Evolutionary conservation across 2,797 vertebrate genomes (phyloP).

Genomic region (Myotis vivesi): DNA sequence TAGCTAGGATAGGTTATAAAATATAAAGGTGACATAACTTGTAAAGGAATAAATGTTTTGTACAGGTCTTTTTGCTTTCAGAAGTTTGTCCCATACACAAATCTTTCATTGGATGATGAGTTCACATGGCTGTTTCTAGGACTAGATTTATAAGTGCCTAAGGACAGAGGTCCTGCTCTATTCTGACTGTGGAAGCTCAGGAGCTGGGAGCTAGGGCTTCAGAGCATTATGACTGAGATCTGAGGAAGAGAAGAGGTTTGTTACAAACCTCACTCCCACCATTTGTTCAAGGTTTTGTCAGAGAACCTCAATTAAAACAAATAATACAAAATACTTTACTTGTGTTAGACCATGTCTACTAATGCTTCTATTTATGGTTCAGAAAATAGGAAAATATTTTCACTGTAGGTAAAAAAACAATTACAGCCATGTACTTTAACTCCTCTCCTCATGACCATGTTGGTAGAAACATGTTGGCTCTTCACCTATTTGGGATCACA

Average conservation of each 20-base stretch:
- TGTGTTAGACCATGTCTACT: not conserved
- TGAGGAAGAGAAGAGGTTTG: not conserved
- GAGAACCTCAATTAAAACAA: not conserved
- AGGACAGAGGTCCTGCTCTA: not conserved
- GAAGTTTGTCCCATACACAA: not conserved
- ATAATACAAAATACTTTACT: not conserved
- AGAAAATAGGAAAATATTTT: constrained; percentile 5
- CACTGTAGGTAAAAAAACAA: not conserved
- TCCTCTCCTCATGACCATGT: not conserved
- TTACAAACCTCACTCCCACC: not conserved
- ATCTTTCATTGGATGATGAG: not conserved
- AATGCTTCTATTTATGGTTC: not conserved
- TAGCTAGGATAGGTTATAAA: not conserved
- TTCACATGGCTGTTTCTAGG: not conserved
- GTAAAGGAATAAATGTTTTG: not conserved
- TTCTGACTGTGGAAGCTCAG: not conserved
- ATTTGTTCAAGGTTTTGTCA: not conserved
- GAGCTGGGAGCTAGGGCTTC: not conserved
- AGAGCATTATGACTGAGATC: not conserved
- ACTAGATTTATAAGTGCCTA: not conserved
- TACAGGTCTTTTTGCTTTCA: not conserved
- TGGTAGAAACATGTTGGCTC: not conserved
- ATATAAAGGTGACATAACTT: not conserved
- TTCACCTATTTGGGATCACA: not conserved
- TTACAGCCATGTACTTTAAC: not conserved